Evolutionary conservation across 2,113 vertebrate genomes (phyloP), one percentile per base, ranked within the genome.

Genomic region (Sander lucioperca): DNA sequence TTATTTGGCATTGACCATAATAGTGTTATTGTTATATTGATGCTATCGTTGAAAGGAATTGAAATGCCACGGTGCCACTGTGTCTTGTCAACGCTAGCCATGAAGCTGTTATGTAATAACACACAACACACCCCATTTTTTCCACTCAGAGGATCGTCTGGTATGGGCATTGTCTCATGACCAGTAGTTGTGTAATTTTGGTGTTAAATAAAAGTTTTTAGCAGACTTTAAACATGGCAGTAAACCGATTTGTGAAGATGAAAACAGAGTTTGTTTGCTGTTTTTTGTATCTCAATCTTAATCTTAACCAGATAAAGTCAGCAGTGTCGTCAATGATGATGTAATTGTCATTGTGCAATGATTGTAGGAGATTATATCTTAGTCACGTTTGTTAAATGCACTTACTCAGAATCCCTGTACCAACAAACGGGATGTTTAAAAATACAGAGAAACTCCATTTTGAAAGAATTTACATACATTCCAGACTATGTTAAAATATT

Each of bases 191-290:
- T 56, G 14, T 54, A 14, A 45, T 69, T n/a, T 43, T 25, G 21
- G 14, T 77, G 18, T 58, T 36, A n/a, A 77, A 84, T 80, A 45
- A 66, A 75, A 21, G 5, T 6, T 70, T 63, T 64, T 63, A 21
- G 47, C 9, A 30, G 11, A 30, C 3, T 62, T 56, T 74, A 30
- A 51, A 69, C 18, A 30, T 30, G 25, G 25, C 25, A 25, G n/a
- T 5, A 78, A 58, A 63, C 1, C 7, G 1, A 21, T 45, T 12
- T 67, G n/a, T 51, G 19, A 54, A 48, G 3, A 10, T 56, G 7
- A 36, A 77, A 30, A 30, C 2, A 18, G n/a, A 9, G 2, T 18
- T 45, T 56, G 13, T 25, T 65, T 63, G 21, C 27, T 23, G 15
- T 23, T 58, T 69, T 48, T 21, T 53, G 13, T 39, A 39, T 36